These are phyloP conservation scores for Morone saxatilis DNA, from an alignment of 2,113 vertebrate species.

Conservation along the genomic window DNA sequence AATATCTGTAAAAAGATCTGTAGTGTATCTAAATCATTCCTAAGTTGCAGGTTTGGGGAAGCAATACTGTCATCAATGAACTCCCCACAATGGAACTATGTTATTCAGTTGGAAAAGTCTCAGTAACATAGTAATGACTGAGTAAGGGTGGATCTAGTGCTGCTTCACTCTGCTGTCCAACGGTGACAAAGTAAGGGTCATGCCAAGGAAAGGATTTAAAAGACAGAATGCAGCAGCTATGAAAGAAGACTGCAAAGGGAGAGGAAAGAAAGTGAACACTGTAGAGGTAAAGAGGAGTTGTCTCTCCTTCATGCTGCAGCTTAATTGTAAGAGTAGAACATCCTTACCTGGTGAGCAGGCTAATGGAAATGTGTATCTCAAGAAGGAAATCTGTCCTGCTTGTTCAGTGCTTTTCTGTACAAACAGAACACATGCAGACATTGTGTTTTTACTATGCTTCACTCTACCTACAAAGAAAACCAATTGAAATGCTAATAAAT, in stretches of 20 bases:
- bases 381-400: neutral
- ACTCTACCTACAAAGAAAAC: neutral
- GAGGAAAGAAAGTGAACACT: neutral
- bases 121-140: constrained; percentile 22
- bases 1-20: neutral
- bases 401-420: neutral
- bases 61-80: neutral
- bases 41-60: neutral
- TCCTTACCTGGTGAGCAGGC: constrained; percentile 8
- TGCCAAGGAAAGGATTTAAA: constrained; percentile 1
- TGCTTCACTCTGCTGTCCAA: constrained; percentile 34
- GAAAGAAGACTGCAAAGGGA: neutral
- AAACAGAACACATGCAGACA: constrained; percentile 3
- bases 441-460: neutral
- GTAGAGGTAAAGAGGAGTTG: neutral
- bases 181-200: constrained; percentile 11
- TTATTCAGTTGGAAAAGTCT: constrained; percentile 29
- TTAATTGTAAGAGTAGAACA: neutral
- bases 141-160: neutral
- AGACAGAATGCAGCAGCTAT: constrained; percentile 2
- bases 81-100: neutral
- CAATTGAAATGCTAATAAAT: constrained; percentile 11
- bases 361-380: constrained; percentile 3
- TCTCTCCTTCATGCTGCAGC: neutral
- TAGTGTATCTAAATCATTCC: neutral